Conservation (phyloP, 2,113 vertebrate species). For the Nothoprocta perdicaria region DNA sequence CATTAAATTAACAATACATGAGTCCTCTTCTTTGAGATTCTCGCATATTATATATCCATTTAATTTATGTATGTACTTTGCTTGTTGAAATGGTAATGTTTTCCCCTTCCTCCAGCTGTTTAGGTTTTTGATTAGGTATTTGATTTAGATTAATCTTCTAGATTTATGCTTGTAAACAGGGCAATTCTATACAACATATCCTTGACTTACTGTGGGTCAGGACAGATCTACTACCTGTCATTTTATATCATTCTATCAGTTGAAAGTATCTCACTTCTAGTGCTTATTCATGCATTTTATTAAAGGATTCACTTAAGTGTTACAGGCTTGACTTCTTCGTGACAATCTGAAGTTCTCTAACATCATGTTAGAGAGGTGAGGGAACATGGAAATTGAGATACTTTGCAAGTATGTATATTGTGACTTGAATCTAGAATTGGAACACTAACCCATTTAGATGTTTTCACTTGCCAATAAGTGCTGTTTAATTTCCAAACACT, state of each 20-base stretch:
- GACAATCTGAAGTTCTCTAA: not conserved
- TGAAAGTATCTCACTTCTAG: not conserved
- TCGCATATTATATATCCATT: not conserved
- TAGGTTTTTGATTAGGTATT: too few species aligned
- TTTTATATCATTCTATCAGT: not conserved
- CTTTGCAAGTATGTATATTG: not conserved
- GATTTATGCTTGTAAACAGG: not conserved
- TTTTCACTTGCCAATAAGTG: conserved; percentile 10
- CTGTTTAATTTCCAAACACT: not conserved
- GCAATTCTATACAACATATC: not conserved
- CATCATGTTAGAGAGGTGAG: not conserved
- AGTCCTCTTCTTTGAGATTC: not conserved
- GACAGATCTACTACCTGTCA: not conserved
- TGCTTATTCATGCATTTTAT: not conserved
- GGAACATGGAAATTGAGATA: not conserved
- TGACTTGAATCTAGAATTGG: conserved; percentile 16
- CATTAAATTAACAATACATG: not conserved
- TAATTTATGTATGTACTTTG: not conserved
- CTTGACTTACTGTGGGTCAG: not conserved
- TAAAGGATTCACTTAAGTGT: not conserved
- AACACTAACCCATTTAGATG: not conserved
- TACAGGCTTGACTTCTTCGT: not conserved
- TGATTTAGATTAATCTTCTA: not conserved
- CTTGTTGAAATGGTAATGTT: not conserved
- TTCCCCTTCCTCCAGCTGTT: not conserved